Percentiles rank a stretch among this genome's conserved stretches.
These are phyloP conservation scores for Camponotus vicinus DNA, from an alignment of 1,140 invertebrate genomes.

Conservation along the genomic window DNA sequence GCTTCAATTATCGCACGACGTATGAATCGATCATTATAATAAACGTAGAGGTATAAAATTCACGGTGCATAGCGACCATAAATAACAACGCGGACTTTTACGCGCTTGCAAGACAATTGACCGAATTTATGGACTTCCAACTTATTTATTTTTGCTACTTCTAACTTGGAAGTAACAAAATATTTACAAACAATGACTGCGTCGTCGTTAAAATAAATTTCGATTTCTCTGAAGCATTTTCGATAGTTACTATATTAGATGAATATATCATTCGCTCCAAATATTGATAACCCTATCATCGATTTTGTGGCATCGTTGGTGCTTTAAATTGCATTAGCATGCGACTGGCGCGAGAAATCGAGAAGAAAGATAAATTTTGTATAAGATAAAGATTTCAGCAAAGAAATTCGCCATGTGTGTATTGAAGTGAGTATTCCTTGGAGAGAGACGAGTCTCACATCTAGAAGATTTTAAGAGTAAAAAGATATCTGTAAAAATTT, in stretches of 20 bases:
- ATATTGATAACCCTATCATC: background rate
- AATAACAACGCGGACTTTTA: slow-evolving; percentile 29
- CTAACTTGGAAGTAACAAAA: background rate
- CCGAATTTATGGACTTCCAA: slow-evolving; percentile 15
- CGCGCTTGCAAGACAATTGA: background rate
- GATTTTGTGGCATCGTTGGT: background rate
- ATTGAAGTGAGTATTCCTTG: background rate
- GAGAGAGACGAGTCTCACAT: background rate
- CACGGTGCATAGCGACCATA: background rate
- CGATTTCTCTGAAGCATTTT: background rate
- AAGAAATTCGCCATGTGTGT: background rate
- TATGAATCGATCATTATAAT: background rate
- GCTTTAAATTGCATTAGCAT: slow-evolving; percentile 28
- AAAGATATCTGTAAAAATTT: background rate
- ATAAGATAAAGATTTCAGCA: background rate
- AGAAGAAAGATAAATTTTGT: background rate
- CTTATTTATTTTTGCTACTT: slow-evolving; percentile 2
- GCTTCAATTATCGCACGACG: background rate
- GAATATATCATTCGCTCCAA: background rate
- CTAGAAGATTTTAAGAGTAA: background rate
- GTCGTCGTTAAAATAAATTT: background rate
- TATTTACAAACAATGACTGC: background rate
- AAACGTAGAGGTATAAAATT: slow-evolving; percentile 12
- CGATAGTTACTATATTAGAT: background rate
- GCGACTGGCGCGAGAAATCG: background rate